Conservation (phyloP, 2,113 vertebrate species). For the Microcebus tavaratra region DNA sequence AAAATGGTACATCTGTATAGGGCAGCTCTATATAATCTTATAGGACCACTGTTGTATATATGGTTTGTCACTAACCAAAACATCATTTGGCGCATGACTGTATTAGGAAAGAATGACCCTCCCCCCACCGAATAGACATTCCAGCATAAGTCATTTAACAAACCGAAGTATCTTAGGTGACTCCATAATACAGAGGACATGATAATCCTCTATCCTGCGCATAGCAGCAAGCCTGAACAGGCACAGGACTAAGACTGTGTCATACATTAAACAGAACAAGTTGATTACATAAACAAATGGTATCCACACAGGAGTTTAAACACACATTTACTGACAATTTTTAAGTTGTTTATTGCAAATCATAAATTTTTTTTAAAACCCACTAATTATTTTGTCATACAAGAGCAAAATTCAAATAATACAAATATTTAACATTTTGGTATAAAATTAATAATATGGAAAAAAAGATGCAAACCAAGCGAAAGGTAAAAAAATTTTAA, state of each 20-base stretch:
- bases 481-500: constrained; percentile 80
- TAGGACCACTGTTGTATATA: background rate
- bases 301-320: constrained; percentile 19
- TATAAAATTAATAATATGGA: constrained; percentile 85
- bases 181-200: background rate
- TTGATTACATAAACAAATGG: background rate
- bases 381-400: constrained; percentile 74
- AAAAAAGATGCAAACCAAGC: constrained; percentile 83
- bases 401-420: constrained; percentile 83
- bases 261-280: background rate
- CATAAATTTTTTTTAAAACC: constrained; percentile 77
- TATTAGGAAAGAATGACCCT: background rate
- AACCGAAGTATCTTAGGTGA: background rate
- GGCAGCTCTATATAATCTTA: background rate
- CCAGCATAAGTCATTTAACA: background rate
- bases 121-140: background rate
- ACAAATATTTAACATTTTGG: constrained; percentile 85
- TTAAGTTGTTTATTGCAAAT: constrained; percentile 85
- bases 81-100: background rate
- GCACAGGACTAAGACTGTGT: background rate
- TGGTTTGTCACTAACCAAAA: background rate
- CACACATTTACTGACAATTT: constrained; percentile 67
- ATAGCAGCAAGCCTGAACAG: background rate
- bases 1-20: background rate
- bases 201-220: background rate